phyloP scores from a whole-genome alignment of 2,888 invertebrate genomes.

The Cerastis leucographa region DNA sequence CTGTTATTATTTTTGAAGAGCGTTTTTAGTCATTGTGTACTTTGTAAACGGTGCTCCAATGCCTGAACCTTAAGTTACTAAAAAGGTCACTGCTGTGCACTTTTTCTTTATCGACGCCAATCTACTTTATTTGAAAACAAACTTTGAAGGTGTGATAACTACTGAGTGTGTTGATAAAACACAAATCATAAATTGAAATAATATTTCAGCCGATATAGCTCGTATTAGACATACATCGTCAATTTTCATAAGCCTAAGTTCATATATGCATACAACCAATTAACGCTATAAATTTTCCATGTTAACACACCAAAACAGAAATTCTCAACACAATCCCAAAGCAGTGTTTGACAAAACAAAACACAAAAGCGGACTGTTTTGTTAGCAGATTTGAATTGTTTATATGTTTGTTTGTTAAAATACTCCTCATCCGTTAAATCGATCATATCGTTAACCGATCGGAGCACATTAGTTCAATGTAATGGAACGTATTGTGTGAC shows the following conservation, averaged over 20 bases:
- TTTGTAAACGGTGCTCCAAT: constrained; percentile 4
- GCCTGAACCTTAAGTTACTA: background rate
- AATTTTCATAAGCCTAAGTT: background rate
- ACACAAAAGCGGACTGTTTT: constrained; percentile 28
- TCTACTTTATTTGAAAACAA: background rate
- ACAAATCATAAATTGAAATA: background rate
- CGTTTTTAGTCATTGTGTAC: constrained; percentile 50
- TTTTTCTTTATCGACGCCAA: background rate
- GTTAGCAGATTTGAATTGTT: constrained; percentile 53
- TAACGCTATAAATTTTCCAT: constrained; percentile 21
- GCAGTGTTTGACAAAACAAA: constrained; percentile 55
- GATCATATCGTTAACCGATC: constrained; percentile 61
- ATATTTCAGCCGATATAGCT: background rate
- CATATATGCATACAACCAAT: constrained; percentile 12
- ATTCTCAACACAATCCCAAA: constrained; percentile 28
- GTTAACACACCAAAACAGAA: constrained; percentile 27
- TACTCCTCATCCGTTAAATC: constrained; percentile 57
- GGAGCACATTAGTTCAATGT: constrained; percentile 77
- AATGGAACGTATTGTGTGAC: constrained; percentile 80
- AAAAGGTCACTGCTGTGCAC: constrained; percentile 6
- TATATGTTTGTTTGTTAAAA: constrained; percentile 55
- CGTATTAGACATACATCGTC: background rate
- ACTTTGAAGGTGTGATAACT: background rate
- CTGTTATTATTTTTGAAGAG: constrained; percentile 62
- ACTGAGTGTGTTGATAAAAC: background rate